Evolutionary conservation across 2,113 vertebrate species (phyloP).

Genomic region (Pelusios castaneus): DNA sequence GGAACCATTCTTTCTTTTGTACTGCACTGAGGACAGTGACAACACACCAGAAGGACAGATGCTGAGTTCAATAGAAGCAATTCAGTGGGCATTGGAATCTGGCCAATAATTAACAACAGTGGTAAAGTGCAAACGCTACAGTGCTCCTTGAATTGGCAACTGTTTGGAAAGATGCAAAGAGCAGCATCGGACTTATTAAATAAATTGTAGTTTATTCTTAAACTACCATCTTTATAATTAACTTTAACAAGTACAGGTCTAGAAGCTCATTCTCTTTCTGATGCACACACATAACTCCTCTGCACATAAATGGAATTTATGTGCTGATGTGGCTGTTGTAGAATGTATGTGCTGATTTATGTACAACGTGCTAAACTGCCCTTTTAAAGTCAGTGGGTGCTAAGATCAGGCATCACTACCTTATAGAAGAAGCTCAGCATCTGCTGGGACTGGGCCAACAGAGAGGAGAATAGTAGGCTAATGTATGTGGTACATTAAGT

Average conservation of each 20-base stretch:
- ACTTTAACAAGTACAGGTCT: not conserved
- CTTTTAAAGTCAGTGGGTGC: not conserved
- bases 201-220: not conserved
- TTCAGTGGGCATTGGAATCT: not conserved
- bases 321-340: not conserved
- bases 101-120: not conserved
- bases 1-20: not conserved
- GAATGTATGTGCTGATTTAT: not conserved
- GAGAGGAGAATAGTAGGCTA: not conserved
- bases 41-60: not conserved
- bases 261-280: not conserved
- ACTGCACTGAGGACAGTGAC: not conserved
- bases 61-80: not conserved
- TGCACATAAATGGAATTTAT: not conserved
- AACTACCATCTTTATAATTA: constrained; percentile 33
- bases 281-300: not conserved
- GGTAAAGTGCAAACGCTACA: not conserved
- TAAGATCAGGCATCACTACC: not conserved
- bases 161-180: not conserved
- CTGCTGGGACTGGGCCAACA: not conserved
- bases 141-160: not conserved
- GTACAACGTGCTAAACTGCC: not conserved
- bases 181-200: not conserved
- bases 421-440: not conserved
- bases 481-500: not conserved